These are phyloP conservation scores for Notodonta ziczac DNA, from an alignment of 2,888 invertebrate genomes.

Conservation along the genomic window DNA sequence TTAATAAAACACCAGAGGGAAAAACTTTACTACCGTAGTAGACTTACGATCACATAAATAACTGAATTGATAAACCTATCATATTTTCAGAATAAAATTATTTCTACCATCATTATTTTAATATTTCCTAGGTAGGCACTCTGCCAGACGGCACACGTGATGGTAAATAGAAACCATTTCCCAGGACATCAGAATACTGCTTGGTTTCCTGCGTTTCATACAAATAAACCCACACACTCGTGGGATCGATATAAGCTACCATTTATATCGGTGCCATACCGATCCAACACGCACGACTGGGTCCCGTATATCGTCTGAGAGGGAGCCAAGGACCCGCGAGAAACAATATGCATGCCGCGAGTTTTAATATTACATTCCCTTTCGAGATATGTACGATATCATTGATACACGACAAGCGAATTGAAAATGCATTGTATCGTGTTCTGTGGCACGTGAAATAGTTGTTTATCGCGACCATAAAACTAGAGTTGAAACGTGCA, in stretches of 20 bases:
- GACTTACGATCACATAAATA: not conserved
- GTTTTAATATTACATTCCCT: slow-evolving; percentile 57
- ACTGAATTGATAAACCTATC: no score
- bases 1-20: not conserved
- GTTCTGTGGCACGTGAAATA: slow-evolving; percentile 30
- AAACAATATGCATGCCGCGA: slow-evolving; percentile 52
- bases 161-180: no score
- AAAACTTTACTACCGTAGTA: not conserved
- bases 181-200: not conserved
- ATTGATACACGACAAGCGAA: slow-evolving; percentile 51
- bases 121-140: no score
- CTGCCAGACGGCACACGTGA: no score
- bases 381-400: slow-evolving; percentile 48
- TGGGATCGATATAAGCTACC: slow-evolving; percentile 24
- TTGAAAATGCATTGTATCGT: slow-evolving; percentile 47
- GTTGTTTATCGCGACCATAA: slow-evolving; percentile 44
- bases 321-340: slow-evolving; percentile 33
- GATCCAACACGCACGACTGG: slow-evolving; percentile 32
- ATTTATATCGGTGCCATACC: slow-evolving; percentile 27
- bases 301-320: slow-evolving; percentile 36
- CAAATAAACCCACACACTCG: slow-evolving; percentile 25
- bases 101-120: no score
- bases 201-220: not conserved
- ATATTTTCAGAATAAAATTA: no score
- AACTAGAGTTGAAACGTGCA: slow-evolving; percentile 31